Evolutionary conservation across 2,888 invertebrate species (phyloP).

Genomic region (Sturmia bella): DNA sequence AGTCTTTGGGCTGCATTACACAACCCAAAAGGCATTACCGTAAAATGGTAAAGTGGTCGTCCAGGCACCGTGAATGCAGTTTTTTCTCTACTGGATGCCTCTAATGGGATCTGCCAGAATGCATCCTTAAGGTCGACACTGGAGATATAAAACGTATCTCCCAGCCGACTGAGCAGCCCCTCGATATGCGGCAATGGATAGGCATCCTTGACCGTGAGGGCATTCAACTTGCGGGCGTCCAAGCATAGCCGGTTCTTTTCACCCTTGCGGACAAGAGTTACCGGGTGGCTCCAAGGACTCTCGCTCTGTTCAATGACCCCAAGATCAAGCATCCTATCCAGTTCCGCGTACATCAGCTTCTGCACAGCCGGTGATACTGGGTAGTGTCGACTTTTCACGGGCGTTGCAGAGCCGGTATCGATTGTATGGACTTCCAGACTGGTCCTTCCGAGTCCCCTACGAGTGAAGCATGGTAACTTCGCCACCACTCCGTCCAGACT

Average conservation of each 20-base stretch:
- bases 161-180: too few relatives aligned
- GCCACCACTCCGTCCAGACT: too few relatives aligned
- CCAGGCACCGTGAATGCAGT: not conserved
- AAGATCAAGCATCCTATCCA: not conserved
- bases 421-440: not conserved
- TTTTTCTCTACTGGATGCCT: not conserved
- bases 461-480: too few relatives aligned
- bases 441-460: not conserved
- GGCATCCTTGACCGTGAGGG: too few relatives aligned
- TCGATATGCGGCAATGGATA: too few relatives aligned
- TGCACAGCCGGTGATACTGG: not conserved
- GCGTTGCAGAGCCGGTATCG: not conserved
- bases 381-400: not conserved
- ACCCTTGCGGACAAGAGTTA: not conserved
- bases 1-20: conserved; percentile 13
- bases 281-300: not conserved
- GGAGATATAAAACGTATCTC: not conserved
- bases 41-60: not conserved
- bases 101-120: too few relatives aligned
- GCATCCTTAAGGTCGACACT: not conserved
- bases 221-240: not conserved
- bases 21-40: not conserved
- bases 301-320: not conserved
- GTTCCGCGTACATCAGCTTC: not conserved
- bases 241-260: not conserved